Evolutionary conservation across 2,888 invertebrate genomes (phyloP), one percentile per base, ranked within the genome.

Genomic region (Philopedon plagiatum): DNA sequence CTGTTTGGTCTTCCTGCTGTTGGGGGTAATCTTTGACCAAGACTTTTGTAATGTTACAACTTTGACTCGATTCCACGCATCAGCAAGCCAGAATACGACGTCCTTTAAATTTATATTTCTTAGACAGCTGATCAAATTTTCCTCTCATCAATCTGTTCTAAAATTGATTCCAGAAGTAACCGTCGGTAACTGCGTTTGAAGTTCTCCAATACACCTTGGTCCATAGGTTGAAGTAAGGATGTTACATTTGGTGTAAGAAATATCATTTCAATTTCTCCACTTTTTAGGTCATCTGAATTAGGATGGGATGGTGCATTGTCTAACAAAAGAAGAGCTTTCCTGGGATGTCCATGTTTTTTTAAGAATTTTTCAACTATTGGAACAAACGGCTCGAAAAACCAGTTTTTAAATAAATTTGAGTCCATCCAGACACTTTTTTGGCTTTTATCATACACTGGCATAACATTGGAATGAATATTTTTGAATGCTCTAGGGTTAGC

Each of bases 191-290:
- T 44, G 2, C 15, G 8, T 15, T 44, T 44, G 1, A 44, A 3
- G 15, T 44, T 19, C 21, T 49, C 49, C 2, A 49, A 23, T 9
- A 49, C 23, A 1, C 21, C 49, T 49, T 49, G 49, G 21, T 49
- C 29, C 56, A 34, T 56, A 1, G 56, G 56, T 56, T 56, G 58
- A 19, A 58, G 2, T 2, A 58, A 1, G 39, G 39, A 37, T 37
- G 39, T 58, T 8, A 63, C 63, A 13, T 51, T 63, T 9, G 51
- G 63, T 2, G 63, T 34, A 2, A 61, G 29, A 61, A 61, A 61
- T 18, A 29, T 61, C 2, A 61, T 46, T 26, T 1, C 18, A 46
- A 61, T 61, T 26, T 61, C 44, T 2, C 61, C 44, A 15, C 44
- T 29, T 2, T 19, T 11, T 26, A 61, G 46, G 3, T 29, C 29